phyloP scores from a whole-genome alignment of 2,113 vertebrate species.

The Paramisgurnus dabryanus region DNA sequence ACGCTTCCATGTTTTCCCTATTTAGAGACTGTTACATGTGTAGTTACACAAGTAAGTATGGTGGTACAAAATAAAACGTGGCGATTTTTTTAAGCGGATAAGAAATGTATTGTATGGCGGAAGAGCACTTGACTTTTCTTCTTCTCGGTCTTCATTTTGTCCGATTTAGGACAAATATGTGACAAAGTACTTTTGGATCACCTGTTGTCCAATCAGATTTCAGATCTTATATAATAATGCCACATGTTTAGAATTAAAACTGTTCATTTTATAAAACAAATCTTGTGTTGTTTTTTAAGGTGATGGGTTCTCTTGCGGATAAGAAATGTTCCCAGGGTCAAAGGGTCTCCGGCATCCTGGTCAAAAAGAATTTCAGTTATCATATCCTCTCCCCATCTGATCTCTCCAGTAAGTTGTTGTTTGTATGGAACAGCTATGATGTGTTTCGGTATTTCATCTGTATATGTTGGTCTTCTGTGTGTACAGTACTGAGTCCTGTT shows the following conservation, averaged over 20 bases:
- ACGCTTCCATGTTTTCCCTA: too few relatives aligned
- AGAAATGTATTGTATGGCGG: too few relatives aligned
- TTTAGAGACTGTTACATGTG: too few relatives aligned
- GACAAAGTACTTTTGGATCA: too few relatives aligned
- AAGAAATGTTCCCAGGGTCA: constrained; percentile 91
- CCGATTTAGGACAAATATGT: too few relatives aligned
- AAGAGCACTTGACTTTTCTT: too few relatives aligned
- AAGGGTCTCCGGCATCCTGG: constrained; percentile 93
- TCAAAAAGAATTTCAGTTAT: constrained; percentile 97
- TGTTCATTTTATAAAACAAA: neutral
- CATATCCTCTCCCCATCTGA: constrained; percentile 95
- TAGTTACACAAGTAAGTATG: too few relatives aligned
- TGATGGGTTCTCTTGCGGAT: constrained; percentile 95
- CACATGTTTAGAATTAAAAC: neutral
- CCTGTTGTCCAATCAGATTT: too few relatives aligned
- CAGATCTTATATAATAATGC: too few relatives aligned
- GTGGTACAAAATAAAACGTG: too few relatives aligned
- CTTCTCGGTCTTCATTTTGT: too few relatives aligned
- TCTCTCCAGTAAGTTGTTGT: constrained; percentile 85
- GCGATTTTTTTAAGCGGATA: too few relatives aligned
- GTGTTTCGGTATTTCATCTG: neutral
- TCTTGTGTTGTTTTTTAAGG: constrained; percentile 69
- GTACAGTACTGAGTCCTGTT: neutral
- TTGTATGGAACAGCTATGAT: neutral
- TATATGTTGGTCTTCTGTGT: neutral